Conservation (phyloP, 2,113 vertebrate genomes). For the Indicator maculatus region DNA sequence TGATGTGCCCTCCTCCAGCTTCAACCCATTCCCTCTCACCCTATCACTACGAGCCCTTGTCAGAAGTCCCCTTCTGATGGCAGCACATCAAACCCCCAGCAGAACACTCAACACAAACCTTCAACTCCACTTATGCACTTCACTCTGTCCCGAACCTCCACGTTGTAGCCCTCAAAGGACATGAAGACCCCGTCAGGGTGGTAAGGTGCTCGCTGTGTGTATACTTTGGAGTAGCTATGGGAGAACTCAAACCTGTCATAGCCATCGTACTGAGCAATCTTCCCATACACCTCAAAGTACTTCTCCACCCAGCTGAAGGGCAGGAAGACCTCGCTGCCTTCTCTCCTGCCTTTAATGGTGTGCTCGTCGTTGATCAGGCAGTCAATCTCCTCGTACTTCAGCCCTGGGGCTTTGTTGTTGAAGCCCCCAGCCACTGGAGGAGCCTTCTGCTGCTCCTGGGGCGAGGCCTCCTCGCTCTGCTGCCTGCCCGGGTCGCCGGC, state of each 20-base stretch:
- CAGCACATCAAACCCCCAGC: background rate
- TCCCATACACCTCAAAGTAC: slow-evolving; percentile 97
- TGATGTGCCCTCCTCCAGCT: no score
- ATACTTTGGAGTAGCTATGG: slow-evolving; percentile 97
- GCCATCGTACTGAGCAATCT: slow-evolving; percentile 89
- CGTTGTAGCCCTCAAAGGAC: slow-evolving; percentile 99
- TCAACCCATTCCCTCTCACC: no score
- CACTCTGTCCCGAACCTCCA: slow-evolving; percentile 95
- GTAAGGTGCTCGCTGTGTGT: slow-evolving; percentile 91
- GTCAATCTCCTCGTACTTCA: slow-evolving; percentile 94
- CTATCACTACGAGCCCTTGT: no score
- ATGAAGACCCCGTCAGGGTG: slow-evolving; percentile 96
- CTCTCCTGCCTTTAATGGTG: slow-evolving; percentile 88
- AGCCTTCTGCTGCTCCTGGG: slow-evolving; percentile 78
- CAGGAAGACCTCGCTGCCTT: slow-evolving; percentile 90
- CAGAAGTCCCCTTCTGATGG: no score
- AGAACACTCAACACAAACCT: slow-evolving; percentile 75
- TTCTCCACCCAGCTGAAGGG: slow-evolving; percentile 96
- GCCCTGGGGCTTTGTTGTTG: slow-evolving; percentile 68
- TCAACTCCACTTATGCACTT: slow-evolving; percentile 98
- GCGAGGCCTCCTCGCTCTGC: slow-evolving; percentile 80
- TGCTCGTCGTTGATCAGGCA: slow-evolving; percentile 95
- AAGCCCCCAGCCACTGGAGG: slow-evolving; percentile 79
- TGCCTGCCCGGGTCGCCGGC: slow-evolving; percentile 61
- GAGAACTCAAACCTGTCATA: slow-evolving; percentile 96